Base-by-base conservation (phyloP, 2,797 vertebrate species). In the Lophotriccus pileatus region DNA sequence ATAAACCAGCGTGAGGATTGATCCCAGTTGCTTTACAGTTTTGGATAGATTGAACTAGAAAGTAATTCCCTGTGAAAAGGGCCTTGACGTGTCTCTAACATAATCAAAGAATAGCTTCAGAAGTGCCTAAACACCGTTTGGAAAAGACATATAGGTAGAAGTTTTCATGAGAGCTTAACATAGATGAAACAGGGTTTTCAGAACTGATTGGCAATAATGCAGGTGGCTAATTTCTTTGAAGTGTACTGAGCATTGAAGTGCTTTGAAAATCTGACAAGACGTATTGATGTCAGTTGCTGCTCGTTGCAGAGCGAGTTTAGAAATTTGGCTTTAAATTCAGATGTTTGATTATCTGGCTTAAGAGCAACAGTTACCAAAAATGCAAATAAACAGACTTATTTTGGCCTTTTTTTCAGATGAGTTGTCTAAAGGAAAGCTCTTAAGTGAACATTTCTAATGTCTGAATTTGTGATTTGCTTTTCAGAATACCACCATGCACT, bases 181-280 rank as follows among this genome's bases (percentile, higher is more conserved):
- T 9, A 92, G 68, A 78, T 86, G 67, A 93, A 93, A 69, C 43
- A 43, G 36, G 16, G 30, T 70, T 88, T 93, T 95, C 70, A 74
- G 68, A 93, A 73, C 47, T 82, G 85, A 81, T 67, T 84, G 43
- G 55, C 70, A 81, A 37, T 91, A 86, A 90, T 86, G 32, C 63
- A 90, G 74, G 47, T 94, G 84, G 28, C 55, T 93, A 92, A 91
- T 94, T 92, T 93, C 80, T 92, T 83, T 94, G 74, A 92, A 95
- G 74, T 74, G 49, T 56, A 23, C 80, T 85, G 73, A 91, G 80
- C 1, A 1, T 47, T 72, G 74, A 89, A 89, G 52, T 80, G 74
- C 84, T 88, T 94, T 87, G 92, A 95, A 93, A 95, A 76, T 87
- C 67, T 90, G 80, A 86, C 69, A 81, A 84, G 76, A 84, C 2